A percentile compares a stretch with the other conserved stretches of the same genome.
phyloP scores from a whole-genome alignment of 2,113 vertebrate species.

The Tiliqua scincoides region DNA sequence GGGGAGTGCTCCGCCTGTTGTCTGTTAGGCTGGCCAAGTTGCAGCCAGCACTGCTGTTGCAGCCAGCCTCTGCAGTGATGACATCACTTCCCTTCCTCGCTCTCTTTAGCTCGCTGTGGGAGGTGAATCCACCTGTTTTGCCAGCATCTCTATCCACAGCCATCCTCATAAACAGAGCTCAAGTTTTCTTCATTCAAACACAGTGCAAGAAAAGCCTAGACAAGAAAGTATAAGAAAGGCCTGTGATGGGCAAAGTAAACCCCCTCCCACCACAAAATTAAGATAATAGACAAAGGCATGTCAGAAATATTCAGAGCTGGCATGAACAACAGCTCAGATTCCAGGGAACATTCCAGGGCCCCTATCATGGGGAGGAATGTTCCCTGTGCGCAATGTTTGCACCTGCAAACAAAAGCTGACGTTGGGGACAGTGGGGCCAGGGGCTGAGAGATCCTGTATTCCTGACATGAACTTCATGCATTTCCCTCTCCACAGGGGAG shows the following conservation, averaged over 20 bases:
- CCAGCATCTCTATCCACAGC: background rate
- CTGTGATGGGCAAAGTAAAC: background rate
- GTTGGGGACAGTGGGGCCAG: too few species aligned
- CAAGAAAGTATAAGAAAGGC: too few species aligned
- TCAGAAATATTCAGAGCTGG: background rate
- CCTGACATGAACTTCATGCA: too few species aligned
- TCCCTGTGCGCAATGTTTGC: too few species aligned
- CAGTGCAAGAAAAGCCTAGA: background rate
- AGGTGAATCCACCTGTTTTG: slow-evolving; percentile 3
- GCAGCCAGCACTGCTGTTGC: background rate
- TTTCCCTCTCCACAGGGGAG: too few species aligned
- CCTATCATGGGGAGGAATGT: too few species aligned
- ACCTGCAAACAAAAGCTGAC: too few species aligned
- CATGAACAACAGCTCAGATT: background rate
- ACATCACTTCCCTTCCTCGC: slow-evolving; percentile 5
- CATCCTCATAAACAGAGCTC: background rate
- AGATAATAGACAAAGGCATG: background rate
- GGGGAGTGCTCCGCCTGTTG: background rate
- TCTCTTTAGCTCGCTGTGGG: slow-evolving; percentile 20
- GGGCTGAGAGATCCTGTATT: too few species aligned
- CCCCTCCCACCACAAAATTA: background rate
- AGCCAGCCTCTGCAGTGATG: slow-evolving; percentile 2
- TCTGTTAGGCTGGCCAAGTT: slow-evolving; percentile 1
- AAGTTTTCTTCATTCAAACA: background rate
- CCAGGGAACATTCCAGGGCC: too few species aligned